These are phyloP conservation scores for Mythimna impura DNA, from an alignment of 2,888 invertebrate genomes.

Conservation along the genomic window DNA sequence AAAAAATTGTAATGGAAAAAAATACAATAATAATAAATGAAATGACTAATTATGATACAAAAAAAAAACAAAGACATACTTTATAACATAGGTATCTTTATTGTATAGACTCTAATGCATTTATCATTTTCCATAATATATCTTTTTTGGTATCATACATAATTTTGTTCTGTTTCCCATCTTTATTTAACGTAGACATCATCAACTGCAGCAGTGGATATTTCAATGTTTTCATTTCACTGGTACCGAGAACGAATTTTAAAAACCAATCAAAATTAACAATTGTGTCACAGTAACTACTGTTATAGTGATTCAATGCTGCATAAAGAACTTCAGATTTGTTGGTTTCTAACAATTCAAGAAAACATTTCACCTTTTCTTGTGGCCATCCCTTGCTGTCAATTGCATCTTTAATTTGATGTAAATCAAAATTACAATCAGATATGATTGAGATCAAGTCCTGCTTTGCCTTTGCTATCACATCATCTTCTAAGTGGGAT, in stretches of 20 bases:
- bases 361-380: conserved; percentile 67
- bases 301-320: conserved; percentile 72
- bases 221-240: conserved; percentile 76
- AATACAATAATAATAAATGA: no score
- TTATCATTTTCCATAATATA: conserved; percentile 75
- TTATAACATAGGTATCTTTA: conserved; percentile 12
- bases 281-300: conserved; percentile 74
- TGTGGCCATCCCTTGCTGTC: conserved; percentile 65
- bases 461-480: conserved; percentile 66
- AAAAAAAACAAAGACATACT: not conserved
- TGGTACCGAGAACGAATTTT: conserved; percentile 80
- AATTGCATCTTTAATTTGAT: conserved; percentile 63
- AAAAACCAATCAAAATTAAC: conserved; percentile 78
- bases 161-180: conserved; percentile 63
- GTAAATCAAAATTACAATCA: conserved; percentile 68
- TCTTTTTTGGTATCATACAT: conserved; percentile 79
- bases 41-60: not conserved
- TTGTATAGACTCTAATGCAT: conserved; percentile 71
- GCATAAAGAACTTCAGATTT: conserved; percentile 71
- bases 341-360: conserved; percentile 65
- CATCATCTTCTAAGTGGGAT: conserved; percentile 46
- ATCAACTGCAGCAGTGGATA: conserved; percentile 78
- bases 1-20: no score
- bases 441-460: conserved; percentile 71
- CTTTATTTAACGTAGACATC: conserved; percentile 70